phyloP scores from a whole-genome alignment of 2,888 invertebrate species.

The Syritta pipiens region DNA sequence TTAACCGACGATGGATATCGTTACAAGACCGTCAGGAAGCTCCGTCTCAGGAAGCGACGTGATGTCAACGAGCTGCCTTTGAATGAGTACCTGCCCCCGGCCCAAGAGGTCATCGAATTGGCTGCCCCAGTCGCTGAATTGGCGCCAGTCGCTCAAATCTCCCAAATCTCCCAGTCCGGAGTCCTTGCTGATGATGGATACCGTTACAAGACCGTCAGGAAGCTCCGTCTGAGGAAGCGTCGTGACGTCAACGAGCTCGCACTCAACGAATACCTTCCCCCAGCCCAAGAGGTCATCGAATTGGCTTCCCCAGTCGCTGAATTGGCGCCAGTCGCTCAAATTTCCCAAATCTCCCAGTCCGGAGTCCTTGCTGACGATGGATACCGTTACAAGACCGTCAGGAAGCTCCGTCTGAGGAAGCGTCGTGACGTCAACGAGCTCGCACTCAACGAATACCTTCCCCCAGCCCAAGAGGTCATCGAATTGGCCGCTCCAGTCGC shows the following conservation, averaged over 20 bases:
- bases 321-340: constrained; percentile 23
- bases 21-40: constrained; percentile 75
- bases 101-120: constrained; percentile 52
- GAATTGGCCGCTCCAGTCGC: constrained; percentile 34
- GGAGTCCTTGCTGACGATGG: constrained; percentile 42
- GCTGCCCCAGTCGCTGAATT: constrained; percentile 30
- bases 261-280: constrained; percentile 69
- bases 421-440: constrained; percentile 73
- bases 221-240: constrained; percentile 58
- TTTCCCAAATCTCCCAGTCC: no score
- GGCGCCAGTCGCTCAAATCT: constrained; percentile 21
- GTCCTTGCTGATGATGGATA: constrained; percentile 58
- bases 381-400: constrained; percentile 74
- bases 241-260: constrained; percentile 72
- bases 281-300: constrained; percentile 46
- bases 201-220: constrained; percentile 73
- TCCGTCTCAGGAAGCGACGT: constrained; percentile 73
- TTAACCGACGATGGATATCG: constrained; percentile 76
- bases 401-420: constrained; percentile 57
- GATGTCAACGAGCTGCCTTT: constrained; percentile 73
- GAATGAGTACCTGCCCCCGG: constrained; percentile 70
- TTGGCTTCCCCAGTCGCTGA: constrained; percentile 8
- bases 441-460: constrained; percentile 70
- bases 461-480: constrained; percentile 53
- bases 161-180: no score